Conservation (phyloP, 2,888 invertebrate genomes). For the Sicus ferrugineus region DNA sequence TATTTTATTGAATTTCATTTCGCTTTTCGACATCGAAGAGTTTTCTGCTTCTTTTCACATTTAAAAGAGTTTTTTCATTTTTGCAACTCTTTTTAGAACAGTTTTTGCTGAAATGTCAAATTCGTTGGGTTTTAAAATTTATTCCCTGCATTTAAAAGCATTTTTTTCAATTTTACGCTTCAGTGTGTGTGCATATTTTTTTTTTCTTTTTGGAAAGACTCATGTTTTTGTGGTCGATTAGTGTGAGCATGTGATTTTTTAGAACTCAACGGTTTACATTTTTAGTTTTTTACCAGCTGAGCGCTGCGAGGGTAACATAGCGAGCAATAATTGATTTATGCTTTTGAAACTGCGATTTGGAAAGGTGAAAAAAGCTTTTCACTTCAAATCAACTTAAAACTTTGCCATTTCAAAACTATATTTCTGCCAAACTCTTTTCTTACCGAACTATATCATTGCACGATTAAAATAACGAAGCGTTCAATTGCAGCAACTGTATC, state of each 20-base stretch:
- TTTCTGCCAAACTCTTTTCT: too few species aligned
- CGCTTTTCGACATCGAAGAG: background rate
- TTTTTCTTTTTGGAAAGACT: background rate
- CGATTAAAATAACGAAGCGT: too few species aligned
- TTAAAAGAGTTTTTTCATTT: background rate
- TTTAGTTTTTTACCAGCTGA: too few species aligned
- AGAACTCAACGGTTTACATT: background rate
- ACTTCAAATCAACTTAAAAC: too few species aligned
- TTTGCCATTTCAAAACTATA: too few species aligned
- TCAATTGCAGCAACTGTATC: too few species aligned
- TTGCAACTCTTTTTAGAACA: background rate
- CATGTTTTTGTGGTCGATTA: background rate
- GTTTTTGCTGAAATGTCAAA: too few species aligned
- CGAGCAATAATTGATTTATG: background rate
- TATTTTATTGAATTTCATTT: constrained; percentile 23
- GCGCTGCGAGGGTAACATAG: background rate
- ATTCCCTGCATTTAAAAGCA: too few species aligned
- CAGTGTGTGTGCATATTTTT: background rate
- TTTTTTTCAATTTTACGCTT: background rate
- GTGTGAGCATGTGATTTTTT: background rate
- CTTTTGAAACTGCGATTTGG: background rate
- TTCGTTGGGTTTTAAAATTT: too few species aligned
- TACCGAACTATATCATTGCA: too few species aligned
- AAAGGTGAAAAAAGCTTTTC: too few species aligned
- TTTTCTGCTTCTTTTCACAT: background rate